Conservation (phyloP, 2,113 vertebrate genomes). For the Thoracochromis brauschi region DNA sequence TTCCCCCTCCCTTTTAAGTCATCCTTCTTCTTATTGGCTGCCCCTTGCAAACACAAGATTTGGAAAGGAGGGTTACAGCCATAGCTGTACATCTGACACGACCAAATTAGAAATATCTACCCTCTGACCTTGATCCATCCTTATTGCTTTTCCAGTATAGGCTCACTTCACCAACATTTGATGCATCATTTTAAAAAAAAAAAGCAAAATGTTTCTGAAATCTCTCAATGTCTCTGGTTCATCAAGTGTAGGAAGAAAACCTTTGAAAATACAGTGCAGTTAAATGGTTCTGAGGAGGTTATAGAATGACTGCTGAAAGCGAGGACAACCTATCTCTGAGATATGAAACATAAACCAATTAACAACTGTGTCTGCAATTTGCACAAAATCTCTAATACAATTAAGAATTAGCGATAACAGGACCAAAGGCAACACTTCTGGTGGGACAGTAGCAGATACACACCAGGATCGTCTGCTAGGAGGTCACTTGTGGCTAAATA, state of each 20-base stretch:
- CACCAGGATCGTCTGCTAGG: neutral
- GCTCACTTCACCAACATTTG: neutral
- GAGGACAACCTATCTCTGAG: neutral
- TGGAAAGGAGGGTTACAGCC: neutral
- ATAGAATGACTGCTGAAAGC: neutral
- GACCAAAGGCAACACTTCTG: neutral
- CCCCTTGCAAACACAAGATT: neutral
- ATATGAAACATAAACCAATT: constrained; percentile 44
- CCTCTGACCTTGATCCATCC: neutral
- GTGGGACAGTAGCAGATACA: neutral
- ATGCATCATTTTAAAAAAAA: neutral
- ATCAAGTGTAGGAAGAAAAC: neutral
- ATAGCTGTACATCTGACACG: neutral
- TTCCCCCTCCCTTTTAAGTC: neutral
- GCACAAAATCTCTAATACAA: constrained; percentile 31
- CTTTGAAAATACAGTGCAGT: neutral
- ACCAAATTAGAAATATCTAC: neutral
- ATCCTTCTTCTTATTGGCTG: neutral
- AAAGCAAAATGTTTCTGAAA: neutral
- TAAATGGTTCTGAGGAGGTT: neutral
- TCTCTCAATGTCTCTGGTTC: neutral
- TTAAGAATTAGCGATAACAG: constrained; percentile 24
- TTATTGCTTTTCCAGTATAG: neutral
- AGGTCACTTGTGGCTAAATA: constrained; percentile 6
- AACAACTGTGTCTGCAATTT: constrained; percentile 27